Conservation (phyloP, 2,113 vertebrate species). For the Tachycineta bicolor region DNA sequence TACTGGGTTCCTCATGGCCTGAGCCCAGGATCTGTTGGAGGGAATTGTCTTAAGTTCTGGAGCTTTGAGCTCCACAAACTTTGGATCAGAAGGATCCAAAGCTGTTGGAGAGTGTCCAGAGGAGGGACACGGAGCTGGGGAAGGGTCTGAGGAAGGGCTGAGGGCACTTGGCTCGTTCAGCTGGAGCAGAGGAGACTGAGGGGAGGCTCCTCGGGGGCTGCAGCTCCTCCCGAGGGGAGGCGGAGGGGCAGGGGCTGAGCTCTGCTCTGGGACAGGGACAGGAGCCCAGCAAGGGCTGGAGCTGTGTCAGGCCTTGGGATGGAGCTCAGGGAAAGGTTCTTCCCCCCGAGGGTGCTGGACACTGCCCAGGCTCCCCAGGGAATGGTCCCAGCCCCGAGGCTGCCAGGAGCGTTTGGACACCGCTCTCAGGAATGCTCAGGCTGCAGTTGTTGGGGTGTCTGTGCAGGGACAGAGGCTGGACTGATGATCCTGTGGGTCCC, state of each 20-base stretch:
- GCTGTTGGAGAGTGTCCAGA: not conserved
- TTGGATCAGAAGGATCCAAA: not conserved
- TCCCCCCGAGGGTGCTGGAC: not conserved
- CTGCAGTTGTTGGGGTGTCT: not conserved
- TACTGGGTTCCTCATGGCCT: not conserved
- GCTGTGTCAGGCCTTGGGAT: not conserved
- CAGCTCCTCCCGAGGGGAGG: not conserved
- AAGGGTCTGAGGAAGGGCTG: not conserved
- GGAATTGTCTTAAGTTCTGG: not conserved
- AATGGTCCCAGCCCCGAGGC: not conserved
- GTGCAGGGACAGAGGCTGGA: rapidly evolving
- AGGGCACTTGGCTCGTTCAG: not conserved
- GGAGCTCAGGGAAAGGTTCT: not conserved
- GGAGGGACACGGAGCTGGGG: not conserved
- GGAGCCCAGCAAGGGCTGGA: not conserved
- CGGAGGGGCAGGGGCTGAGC: not conserved
- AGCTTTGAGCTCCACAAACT: too few relatives aligned
- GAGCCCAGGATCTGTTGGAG: not conserved
- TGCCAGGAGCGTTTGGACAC: not conserved
- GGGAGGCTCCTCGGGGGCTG: not conserved
- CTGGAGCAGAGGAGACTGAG: not conserved
- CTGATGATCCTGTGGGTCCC: rapidly evolving
- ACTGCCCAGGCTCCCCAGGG: not conserved
- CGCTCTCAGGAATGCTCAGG: not conserved
- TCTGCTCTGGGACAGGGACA: not conserved